Conservation (phyloP, 2,888 invertebrate genomes). For the Protophormia terraenovae region DNA sequence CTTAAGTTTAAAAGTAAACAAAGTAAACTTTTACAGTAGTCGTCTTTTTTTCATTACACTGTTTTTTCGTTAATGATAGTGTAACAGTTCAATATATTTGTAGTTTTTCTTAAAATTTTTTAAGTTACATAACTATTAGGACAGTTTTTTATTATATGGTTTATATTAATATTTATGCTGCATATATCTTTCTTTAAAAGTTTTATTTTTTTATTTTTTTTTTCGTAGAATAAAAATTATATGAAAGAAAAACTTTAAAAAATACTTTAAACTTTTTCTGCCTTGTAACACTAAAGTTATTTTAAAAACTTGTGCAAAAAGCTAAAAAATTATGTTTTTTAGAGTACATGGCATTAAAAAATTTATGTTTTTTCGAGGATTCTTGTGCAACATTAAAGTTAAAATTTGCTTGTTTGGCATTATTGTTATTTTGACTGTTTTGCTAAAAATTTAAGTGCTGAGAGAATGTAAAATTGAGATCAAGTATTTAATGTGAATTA, state of each 20-base stretch:
- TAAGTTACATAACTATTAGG: not conserved
- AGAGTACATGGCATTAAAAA: slow-evolving; percentile 1
- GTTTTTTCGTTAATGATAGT: slow-evolving; percentile 42
- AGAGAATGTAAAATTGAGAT: too few species aligned
- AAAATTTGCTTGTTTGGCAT: slow-evolving; percentile 21
- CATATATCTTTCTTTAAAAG: not conserved
- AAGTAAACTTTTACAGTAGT: slow-evolving; percentile 29
- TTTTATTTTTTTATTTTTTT: not conserved
- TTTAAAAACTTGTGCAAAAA: not conserved
- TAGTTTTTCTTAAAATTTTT: not conserved
- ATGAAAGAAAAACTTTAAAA: not conserved
- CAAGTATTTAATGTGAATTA: too few species aligned
- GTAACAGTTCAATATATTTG: slow-evolving; percentile 35
- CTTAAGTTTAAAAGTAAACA: slow-evolving; percentile 50
- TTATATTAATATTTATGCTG: not conserved
- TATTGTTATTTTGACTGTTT: not conserved
- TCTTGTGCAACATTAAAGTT: not conserved
- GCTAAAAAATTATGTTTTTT: not conserved
- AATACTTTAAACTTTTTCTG: slow-evolving; percentile 11
- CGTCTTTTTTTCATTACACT: not conserved
- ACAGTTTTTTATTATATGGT: too few species aligned
- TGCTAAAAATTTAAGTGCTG: too few species aligned
- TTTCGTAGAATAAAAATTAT: not conserved
- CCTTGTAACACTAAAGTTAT: not conserved
- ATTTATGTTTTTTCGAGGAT: slow-evolving; percentile 1